phyloP scores from a whole-genome alignment of 2,113 vertebrate genomes.

The Empidonax traillii region DNA sequence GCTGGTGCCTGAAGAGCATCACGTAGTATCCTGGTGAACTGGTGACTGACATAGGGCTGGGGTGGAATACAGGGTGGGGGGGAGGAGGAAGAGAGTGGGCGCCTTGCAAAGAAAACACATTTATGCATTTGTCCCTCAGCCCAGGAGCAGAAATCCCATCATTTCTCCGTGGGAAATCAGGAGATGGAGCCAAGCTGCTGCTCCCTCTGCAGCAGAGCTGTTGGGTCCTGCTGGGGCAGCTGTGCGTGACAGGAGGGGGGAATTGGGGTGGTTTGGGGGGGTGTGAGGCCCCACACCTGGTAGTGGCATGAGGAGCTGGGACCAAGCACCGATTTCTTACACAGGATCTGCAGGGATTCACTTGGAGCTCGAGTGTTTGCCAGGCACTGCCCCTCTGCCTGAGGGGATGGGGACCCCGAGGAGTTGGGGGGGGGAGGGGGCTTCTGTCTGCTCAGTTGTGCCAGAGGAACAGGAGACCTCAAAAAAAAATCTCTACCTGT shows the following conservation, averaged over 20 bases:
- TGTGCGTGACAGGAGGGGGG: fast-evolving
- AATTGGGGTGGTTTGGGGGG: fast-evolving
- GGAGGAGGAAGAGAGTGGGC: not conserved
- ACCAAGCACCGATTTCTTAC: not conserved
- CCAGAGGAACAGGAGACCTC: not conserved
- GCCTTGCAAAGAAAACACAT: not conserved
- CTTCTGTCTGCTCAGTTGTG: not conserved
- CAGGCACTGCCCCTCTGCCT: not conserved
- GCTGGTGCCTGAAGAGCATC: not conserved
- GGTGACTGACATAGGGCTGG: not conserved
- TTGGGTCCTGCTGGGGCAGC: not conserved
- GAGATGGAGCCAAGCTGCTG: not conserved
- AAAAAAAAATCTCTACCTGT: fast-evolving
- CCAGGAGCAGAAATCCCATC: not conserved
- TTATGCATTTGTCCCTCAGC: fast-evolving
- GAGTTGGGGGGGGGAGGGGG: fast-evolving
- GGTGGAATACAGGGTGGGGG: fast-evolving
- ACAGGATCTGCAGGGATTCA: too few species aligned
- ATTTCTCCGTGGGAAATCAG: not conserved
- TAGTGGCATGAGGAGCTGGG: not conserved
- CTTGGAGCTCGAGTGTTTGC: not conserved
- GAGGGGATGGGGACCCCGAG: fast-evolving
- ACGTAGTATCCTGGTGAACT: fast-evolving
- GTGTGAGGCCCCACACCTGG: fast-evolving
- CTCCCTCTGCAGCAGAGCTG: not conserved